phyloP scores from a whole-genome alignment of 2,113 vertebrate species.

The Octodon degus region DNA sequence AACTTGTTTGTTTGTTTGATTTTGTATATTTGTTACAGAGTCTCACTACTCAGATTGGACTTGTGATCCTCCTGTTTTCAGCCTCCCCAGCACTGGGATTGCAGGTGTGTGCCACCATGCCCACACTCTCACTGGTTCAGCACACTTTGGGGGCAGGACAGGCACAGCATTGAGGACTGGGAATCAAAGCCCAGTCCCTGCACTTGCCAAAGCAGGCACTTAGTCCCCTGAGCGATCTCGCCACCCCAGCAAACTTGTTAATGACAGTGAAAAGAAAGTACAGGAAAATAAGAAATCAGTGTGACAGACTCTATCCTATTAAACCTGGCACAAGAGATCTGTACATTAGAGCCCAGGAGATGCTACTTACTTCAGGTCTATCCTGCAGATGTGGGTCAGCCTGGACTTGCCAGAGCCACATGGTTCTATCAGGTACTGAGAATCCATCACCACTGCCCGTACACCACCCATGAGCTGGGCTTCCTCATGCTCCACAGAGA shows the following conservation, averaged over 20 bases:
- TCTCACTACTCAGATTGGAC: too few species aligned
- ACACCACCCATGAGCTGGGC: constrained; percentile 91
- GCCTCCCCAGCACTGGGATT: too few species aligned
- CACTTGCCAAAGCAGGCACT: too few species aligned
- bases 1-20: too few species aligned
- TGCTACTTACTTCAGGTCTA: constrained; percentile 94
- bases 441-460: constrained; percentile 93
- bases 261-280: background rate
- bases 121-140: too few species aligned
- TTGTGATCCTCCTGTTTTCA: too few species aligned
- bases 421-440: constrained; percentile 95
- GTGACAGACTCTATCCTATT: background rate
- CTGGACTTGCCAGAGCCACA: constrained; percentile 98
- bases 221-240: too few species aligned
- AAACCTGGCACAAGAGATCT: fast-evolving
- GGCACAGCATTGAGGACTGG: too few species aligned
- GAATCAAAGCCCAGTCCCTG: too few species aligned
- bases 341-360: fast-evolving
- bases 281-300: background rate
- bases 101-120: too few species aligned
- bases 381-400: constrained; percentile 96
- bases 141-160: too few species aligned
- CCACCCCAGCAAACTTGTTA: background rate
- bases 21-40: too few species aligned
- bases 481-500: constrained; percentile 95